Evolutionary conservation across 2,888 invertebrate genomes (phyloP), one percentile per base, ranked within the genome.

Genomic region (Brassicogethes aeneus): DNA sequence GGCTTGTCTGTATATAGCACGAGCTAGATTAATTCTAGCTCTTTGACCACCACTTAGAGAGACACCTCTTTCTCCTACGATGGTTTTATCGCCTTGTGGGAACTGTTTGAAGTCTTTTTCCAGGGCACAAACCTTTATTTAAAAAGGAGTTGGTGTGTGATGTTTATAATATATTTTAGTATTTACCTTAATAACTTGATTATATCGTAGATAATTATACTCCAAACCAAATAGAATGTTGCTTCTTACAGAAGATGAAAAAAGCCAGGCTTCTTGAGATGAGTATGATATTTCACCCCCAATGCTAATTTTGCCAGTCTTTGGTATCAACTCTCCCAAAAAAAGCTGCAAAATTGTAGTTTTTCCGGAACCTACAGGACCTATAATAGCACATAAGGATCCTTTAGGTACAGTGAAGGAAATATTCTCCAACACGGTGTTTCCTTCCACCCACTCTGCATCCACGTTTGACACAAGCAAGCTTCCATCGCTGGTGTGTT

Each of bases 181-280:
- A 10, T 13, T 32, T 12, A 32, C 32, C 32, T 70, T 66, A 5
- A 79, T 71, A 1, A 79, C 76, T 17, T 59, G 55, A 13, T 64
- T 59, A 46, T 79, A 80, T 56, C 75, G 72, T 36, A 70, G 70
- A 34, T 72, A 66, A 42, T 79, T 72, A 56, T 70, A 81, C 0
- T 73, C 67, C 52, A 75, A 66, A 1, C 89, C 89, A 62, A 91
- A 90, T 14, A 85, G 64, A 53, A 92, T 86, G 66, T 91, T 92
- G 56, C 88, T 85, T 39, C 83, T 69, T 1, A 91, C 74, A 2
- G 83, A 80, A 15, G 76, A 75, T 1, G 78, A 77, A 60, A 82
- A 83, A 0, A 83, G 74, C 90, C 90, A 91, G 8, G 90, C 77
- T 59, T 89, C 85, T 65, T 89, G 88, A 51, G 82, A 74, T 0